Evolutionary conservation across 2,797 vertebrate genomes (phyloP).

Genomic region (Parauchenoglanis ngamensis): DNA sequence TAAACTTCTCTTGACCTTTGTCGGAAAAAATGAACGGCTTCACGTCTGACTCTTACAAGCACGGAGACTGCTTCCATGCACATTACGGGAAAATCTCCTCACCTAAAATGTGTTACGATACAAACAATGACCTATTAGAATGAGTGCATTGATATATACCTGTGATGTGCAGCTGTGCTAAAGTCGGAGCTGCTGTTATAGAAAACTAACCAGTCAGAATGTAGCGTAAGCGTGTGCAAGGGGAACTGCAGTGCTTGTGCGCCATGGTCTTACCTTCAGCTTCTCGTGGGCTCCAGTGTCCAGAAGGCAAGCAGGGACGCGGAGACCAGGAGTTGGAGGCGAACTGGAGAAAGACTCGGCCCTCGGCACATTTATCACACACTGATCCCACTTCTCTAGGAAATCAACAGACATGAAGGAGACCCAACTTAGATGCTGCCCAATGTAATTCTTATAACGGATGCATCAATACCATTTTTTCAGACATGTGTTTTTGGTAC

Average conservation of each 20-base stretch:
- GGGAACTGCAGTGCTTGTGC: not conserved
- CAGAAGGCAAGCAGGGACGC: conserved; percentile 90
- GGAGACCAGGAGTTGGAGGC: conserved; percentile 94
- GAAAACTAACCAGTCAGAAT: not conserved
- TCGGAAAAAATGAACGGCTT: not conserved
- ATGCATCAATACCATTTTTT: not conserved
- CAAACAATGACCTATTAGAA: not conserved
- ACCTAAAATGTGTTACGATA: not conserved
- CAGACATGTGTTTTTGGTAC: not conserved
- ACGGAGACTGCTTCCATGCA: not conserved
- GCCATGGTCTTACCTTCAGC: conserved; percentile 86
- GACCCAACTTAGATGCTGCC: conserved; percentile 80
- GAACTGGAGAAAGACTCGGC: conserved; percentile 88
- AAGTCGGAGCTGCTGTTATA: not conserved
- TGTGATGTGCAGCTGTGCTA: not conserved
- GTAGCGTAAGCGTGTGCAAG: not conserved
- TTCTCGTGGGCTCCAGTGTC: conserved; percentile 97
- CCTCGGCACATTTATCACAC: conserved; percentile 93
- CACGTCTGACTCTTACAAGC: not conserved
- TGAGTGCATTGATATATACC: not conserved
- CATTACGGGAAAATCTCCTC: not conserved
- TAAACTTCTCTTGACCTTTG: not conserved
- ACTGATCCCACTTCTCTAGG: conserved; percentile 99
- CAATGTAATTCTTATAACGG: conserved; percentile 24
- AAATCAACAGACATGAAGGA: conserved; percentile 85